A percentile compares a stretch with the other conserved stretches of the same genome.
These are phyloP conservation scores for Anniella stebbinsi DNA, from an alignment of 2,797 vertebrate genomes.

Conservation along the genomic window DNA sequence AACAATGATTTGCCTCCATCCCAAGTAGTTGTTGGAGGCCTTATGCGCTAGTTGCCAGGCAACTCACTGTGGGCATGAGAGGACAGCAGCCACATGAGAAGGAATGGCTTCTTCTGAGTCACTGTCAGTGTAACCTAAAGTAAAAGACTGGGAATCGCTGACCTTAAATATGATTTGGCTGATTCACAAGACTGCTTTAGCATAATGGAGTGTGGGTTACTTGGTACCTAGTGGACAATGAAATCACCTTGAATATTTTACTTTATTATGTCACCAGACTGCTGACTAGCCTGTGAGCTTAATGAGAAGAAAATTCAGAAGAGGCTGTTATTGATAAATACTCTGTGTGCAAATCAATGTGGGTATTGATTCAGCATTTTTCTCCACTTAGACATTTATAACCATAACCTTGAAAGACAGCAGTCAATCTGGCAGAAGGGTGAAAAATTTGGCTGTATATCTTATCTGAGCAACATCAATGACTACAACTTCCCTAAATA, in stretches of 20 bases:
- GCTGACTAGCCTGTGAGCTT: background rate
- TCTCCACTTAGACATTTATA: conserved; percentile 25
- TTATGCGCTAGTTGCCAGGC: conserved; percentile 5
- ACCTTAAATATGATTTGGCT: background rate
- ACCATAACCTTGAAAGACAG: conserved; percentile 23
- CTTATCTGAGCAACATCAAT: too few relatives aligned
- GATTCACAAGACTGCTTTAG: background rate
- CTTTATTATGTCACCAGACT: background rate
- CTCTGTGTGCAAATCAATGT: background rate
- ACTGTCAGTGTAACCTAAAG: background rate
- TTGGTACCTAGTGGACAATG: background rate
- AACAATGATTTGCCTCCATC: background rate
- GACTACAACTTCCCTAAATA: background rate
- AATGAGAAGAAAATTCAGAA: conserved; percentile 9
- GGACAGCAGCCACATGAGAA: background rate
- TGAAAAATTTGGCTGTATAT: background rate
- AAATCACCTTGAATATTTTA: conserved; percentile 10
- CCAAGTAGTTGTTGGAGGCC: background rate
- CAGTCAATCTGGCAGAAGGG: background rate
- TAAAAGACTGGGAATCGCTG: background rate
- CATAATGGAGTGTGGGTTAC: background rate
- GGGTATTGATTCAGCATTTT: conserved; percentile 13
- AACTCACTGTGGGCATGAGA: background rate
- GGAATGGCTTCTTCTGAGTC: background rate
- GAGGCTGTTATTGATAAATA: conserved; percentile 8